Evolutionary conservation across 2,113 vertebrate species (phyloP).

Genomic region (Varanus komodoensis): DNA sequence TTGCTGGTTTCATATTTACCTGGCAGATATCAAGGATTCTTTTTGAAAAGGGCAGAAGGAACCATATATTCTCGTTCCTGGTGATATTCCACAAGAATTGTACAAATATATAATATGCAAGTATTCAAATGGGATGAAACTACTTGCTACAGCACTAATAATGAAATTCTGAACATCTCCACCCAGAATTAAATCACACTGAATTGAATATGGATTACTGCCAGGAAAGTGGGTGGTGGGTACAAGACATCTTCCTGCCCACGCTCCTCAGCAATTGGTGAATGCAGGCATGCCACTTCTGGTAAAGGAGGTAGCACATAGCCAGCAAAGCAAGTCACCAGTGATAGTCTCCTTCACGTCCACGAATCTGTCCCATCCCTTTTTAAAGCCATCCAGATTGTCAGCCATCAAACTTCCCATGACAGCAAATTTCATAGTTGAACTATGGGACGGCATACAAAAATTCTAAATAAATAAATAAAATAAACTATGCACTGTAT

Average conservation of each 20-base stretch:
- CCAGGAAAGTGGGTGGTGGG: not conserved
- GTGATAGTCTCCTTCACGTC: no score
- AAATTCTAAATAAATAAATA: no score
- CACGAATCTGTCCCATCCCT: no score
- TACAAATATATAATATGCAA: not conserved
- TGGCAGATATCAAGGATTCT: conserved; percentile 27
- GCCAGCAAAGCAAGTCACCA: no score
- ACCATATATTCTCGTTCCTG: conserved; percentile 19
- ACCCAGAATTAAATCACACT: not conserved
- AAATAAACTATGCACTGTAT: no score
- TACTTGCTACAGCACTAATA: not conserved
- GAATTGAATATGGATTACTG: not conserved
- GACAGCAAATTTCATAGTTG: no score
- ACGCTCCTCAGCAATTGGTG: no score
- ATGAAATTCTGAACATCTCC: not conserved
- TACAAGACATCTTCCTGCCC: no score
- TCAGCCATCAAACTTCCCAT: not conserved
- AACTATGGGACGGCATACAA: no score
- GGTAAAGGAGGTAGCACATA: no score
- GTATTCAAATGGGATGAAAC: not conserved
- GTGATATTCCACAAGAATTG: conserved; percentile 12
- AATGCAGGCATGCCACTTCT: no score
- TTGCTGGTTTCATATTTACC: not conserved
- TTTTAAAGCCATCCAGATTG: no score
- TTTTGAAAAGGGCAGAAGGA: not conserved